phyloP scores from a whole-genome alignment of 2,888 invertebrate genomes.

The Odontocerum albicorne region DNA sequence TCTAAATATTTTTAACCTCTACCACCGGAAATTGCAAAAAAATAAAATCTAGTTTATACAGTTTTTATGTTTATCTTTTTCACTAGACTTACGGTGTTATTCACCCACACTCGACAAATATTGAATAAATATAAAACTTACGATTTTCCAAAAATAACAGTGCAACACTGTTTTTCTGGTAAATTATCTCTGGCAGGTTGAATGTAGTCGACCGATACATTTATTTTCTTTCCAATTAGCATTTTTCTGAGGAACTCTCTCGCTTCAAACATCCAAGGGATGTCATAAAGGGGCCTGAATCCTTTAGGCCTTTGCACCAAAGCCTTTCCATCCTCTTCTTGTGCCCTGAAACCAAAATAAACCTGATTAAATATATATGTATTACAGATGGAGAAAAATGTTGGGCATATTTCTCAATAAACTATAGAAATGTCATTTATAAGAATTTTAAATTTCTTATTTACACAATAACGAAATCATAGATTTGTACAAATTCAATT shows the following conservation, averaged over 20 bases:
- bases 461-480: too few species aligned
- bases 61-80: too few species aligned
- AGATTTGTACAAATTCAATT: too few species aligned
- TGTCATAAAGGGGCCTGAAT: slow-evolving; percentile 92
- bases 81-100: too few species aligned
- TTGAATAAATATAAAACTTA: slow-evolving; percentile 45
- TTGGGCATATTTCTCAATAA: too few species aligned
- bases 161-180: slow-evolving; percentile 95
- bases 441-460: too few species aligned
- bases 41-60: too few species aligned
- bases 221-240: slow-evolving; percentile 92
- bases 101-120: background rate
- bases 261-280: slow-evolving; percentile 98
- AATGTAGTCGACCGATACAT: slow-evolving; percentile 91
- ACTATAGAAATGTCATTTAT: too few species aligned
- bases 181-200: slow-evolving; percentile 92
- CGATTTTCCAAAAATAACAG: slow-evolving; percentile 81
- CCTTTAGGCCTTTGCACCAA: slow-evolving; percentile 66
- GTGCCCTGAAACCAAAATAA: slow-evolving; percentile 34
- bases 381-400: too few species aligned
- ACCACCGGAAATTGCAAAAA: too few species aligned
- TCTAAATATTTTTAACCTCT: too few species aligned
- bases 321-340: slow-evolving; percentile 69
- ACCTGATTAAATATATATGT: too few species aligned
- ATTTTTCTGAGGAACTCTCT: slow-evolving; percentile 96